Evolutionary conservation across 2,113 vertebrate genomes (phyloP), one percentile per base, ranked within the genome.

Genomic region (Aphelocoma coerulescens): DNA sequence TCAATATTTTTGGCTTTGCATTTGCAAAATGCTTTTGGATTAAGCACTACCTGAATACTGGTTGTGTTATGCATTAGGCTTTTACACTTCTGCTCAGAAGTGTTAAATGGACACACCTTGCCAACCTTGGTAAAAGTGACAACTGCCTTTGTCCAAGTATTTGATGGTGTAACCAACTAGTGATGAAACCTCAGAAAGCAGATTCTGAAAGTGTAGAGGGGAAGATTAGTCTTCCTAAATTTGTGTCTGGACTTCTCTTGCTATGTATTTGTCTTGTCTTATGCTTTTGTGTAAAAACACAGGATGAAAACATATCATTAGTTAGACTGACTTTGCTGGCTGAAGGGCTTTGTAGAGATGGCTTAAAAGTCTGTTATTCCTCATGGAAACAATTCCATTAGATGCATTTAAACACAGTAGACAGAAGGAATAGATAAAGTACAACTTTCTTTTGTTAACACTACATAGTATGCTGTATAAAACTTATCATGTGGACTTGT

Each of bases 111-210:
- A 19, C 32, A 58, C 46, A 35, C 49, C 76, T 73, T 69, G 20
- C 12, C 62, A 62, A 37, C 32, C 28, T 0, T 48, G 10, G 24
- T 52, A 30, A 28, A 65, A 61, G 6, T 58, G 58, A 57, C 41
- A 65, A 32, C 15, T 80, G 4, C 32, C 12, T 44, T 85, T 27
- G 28, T 16, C n/a, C 44, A 43, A n/a, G 19, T 27, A 10, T 15
- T 3, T 44, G 28, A 9, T 57, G 17, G 6, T 22, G 14, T 37
- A 13, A 26, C 23, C 51, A 74, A 0, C 7, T 27, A 14, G 55
- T 16, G 57, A 46, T 2, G 5, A 73, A 83, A 65, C 13, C 19
- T 23, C 63, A 35, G 23, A 15, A 2, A 67, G 41, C n/a, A 75
- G 49, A 19, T 57, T 7, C 26, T 62, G 54, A 33, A 88, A 63